A percentile compares a stretch with the other conserved stretches of the same genome.
These are phyloP conservation scores for Seira ritae DNA, from an alignment of 2,888 invertebrate genomes.

Conservation along the genomic window DNA sequence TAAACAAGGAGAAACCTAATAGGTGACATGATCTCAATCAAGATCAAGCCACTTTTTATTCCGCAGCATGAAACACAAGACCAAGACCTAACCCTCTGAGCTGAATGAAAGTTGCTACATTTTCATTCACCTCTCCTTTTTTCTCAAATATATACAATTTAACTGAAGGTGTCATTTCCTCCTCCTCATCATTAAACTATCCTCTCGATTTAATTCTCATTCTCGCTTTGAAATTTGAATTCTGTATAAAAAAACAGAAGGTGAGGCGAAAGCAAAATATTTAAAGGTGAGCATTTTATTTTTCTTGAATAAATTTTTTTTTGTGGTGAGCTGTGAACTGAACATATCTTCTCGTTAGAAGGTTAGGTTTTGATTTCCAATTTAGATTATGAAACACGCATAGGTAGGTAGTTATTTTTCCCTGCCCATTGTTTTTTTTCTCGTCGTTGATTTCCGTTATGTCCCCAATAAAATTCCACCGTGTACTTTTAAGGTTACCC, in stretches of 20 bases:
- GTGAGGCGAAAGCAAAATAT: background rate
- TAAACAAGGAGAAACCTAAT: background rate
- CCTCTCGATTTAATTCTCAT: background rate
- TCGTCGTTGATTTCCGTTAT: slow-evolving; percentile 28
- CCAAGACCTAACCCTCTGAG: background rate
- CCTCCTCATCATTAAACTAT: slow-evolving; percentile 25
- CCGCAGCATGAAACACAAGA: slow-evolving; percentile 2
- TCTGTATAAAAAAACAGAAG: background rate
- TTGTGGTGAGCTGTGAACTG: too few species aligned
- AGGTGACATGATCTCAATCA: slow-evolving; percentile 9
- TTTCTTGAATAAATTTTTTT: too few species aligned
- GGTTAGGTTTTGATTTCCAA: too few species aligned
- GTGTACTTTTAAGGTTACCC: slow-evolving; percentile 46
- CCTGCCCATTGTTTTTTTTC: slow-evolving; percentile 10
- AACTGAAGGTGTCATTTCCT: slow-evolving; percentile 44
- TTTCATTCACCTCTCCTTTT: background rate
- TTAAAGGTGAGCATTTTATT: too few species aligned
- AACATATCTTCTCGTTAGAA: too few species aligned
- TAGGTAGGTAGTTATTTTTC: slow-evolving; percentile 9
- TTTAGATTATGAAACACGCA: slow-evolving; percentile 15
- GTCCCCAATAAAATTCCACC: slow-evolving; percentile 28
- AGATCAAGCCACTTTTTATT: background rate
- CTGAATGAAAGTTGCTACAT: background rate
- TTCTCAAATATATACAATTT: background rate
- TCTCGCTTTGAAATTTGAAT: background rate